Evolutionary conservation across 1,140 invertebrate genomes (phyloP), one percentile per base, ranked within the genome.

Genomic region (Copidosoma floridanum): DNA sequence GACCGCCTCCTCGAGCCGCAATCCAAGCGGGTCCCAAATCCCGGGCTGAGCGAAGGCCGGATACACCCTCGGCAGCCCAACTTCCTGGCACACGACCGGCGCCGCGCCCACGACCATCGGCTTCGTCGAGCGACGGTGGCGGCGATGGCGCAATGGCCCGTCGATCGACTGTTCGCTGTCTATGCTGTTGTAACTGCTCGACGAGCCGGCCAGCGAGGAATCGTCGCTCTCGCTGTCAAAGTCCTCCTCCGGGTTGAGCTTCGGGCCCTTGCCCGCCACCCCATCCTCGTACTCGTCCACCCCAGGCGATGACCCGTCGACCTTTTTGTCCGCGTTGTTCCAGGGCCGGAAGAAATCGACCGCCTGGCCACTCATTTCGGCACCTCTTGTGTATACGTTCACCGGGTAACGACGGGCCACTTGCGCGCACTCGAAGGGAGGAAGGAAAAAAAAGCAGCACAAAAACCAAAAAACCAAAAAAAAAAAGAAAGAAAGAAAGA

Each of bases 311-410:
- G n/a, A n/a, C n/a, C n/a, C n/a, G n/a, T n/a, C n/a, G n/a, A n/a
- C n/a, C n/a, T n/a, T n/a, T n/a, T n/a, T n/a, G n/a, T n/a, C n/a
- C n/a, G n/a, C n/a, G n/a, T n/a, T n/a, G 18, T 69, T 65, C 74
- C 74, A 76, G 0, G 74, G 74, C 16, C 72, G 61, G 35, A 76
- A 76, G 48, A 76, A 71, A n/a, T n/a, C n/a, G n/a, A n/a, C n/a
- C n/a, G n/a, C n/a, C n/a, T n/a, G n/a, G n/a, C n/a, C n/a, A n/a
- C n/a, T n/a, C n/a, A n/a, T n/a, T n/a, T n/a, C n/a, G n/a, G n/a
- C n/a, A n/a, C n/a, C n/a, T n/a, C n/a, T n/a, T n/a, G n/a, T n/a
- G n/a, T n/a, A n/a, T n/a, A n/a, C n/a, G n/a, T n/a, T n/a, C n/a
- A n/a, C n/a, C n/a, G n/a, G n/a, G n/a, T n/a, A n/a, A n/a, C n/a